Conservation (phyloP, 2,888 invertebrate genomes). For the Lepidocyrtinus sp. region DNA sequence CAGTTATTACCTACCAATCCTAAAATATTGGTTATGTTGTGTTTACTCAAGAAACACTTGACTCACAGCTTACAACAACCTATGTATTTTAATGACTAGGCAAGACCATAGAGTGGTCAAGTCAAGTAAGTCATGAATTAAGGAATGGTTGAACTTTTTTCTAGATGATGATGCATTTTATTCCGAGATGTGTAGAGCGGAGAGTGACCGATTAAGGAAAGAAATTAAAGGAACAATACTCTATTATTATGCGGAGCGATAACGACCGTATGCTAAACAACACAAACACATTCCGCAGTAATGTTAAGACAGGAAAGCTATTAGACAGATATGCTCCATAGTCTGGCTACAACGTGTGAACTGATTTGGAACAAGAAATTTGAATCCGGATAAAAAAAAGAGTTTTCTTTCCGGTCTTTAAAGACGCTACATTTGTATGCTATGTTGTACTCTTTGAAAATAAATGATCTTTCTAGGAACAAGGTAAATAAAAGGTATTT, state of each 20-base stretch:
- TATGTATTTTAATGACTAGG: conserved; percentile 27
- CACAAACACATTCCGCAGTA: conserved; percentile 6
- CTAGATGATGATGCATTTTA: not conserved
- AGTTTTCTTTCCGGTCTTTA: not conserved
- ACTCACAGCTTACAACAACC: not conserved
- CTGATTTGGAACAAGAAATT: conserved; percentile 13
- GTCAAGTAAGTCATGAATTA: conserved; percentile 47
- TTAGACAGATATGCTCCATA: conserved; percentile 24
- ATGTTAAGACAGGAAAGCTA: conserved; percentile 40
- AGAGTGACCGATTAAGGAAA: not conserved
- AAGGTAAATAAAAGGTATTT: conserved; percentile 32
- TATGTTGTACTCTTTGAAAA: not conserved
- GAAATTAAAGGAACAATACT: not conserved
- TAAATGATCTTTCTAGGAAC: not conserved
- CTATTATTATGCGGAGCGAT: not conserved
- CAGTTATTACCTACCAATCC: conserved; percentile 54
- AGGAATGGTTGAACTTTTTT: conserved; percentile 29
- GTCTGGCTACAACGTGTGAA: conserved; percentile 51
- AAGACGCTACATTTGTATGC: not conserved
- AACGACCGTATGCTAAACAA: not conserved
- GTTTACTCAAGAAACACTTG: not conserved
- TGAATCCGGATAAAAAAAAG: conserved; percentile 30
- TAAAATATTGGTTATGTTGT: conserved; percentile 30
- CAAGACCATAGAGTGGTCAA: conserved; percentile 15
- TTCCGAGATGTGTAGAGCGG: not conserved